Evolutionary conservation across 2,888 invertebrate genomes (phyloP), one percentile per base, ranked within the genome.

Genomic region (Adelognathus sp.): DNA sequence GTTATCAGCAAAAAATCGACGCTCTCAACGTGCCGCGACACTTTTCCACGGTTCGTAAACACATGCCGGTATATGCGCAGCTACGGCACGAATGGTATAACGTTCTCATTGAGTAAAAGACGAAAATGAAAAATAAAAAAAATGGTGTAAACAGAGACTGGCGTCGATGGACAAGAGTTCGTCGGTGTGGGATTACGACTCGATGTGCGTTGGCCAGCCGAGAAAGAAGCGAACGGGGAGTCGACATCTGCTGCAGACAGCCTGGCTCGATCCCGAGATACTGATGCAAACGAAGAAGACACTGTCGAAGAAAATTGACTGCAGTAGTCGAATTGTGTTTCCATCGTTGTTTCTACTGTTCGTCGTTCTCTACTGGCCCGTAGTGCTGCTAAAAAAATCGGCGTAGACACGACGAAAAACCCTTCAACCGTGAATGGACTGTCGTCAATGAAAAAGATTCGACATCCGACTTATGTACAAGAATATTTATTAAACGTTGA

Each of bases 301-400:
- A n/a, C 93, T 95, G 83, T 96, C 96, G 94, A 93, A 95, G 69
- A 95, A 96, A 92, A 96, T 97, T 80, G 97, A 97, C 91, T 94
- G 94, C 86, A 93, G 95, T 2, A 96, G 96, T 2, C 93, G 96
- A 63, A 94, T 95, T 60, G 94, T 96, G 3, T 97, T 97, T 90
- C 97, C 97, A 5, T 94, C 94, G 14, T 89, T 96, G n/a, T 97
- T 97, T 91, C 93, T 96, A 16, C 93, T 96, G 16, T 96, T 97
- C 89, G 94, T 95, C 66, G 93, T 95, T 0, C 92, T 96, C 87
- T 97, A 96, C 91, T 97, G 96, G 96, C 96, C 96, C 0, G 95
- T 96, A 76, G 92, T 97, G 58, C 91, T 96, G 56, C 92, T 96
- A 83, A 95, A 95, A 87, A 81, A 82, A 66, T 76, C 79, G 11